Evolutionary conservation across 2,888 invertebrate species (phyloP), one percentile per base, ranked within the genome.

Genomic region (Argyra leucocephala): DNA sequence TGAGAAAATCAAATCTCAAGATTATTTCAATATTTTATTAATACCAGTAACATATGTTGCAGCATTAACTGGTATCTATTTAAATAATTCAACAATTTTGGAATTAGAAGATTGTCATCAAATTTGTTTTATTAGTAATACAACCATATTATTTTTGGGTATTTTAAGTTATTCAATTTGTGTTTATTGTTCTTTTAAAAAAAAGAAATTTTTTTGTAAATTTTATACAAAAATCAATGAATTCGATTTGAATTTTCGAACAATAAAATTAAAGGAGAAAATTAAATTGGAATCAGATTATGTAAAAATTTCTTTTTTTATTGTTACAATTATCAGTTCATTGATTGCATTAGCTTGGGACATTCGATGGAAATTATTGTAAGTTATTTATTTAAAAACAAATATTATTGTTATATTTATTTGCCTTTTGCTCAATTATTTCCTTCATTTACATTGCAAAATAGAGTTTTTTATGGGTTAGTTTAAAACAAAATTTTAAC

Each of bases 51-150:
- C 24, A 26, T 61, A 61, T 61, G 10, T 61, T 26, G 31, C 21
- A 24, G 22, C 61, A 31, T 10, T 61, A 31, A 18, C 21, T 24
- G 31, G n/a, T 4, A 72, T 67, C 22, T 60, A 73, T 5, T 66
- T 69, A 1, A 63, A 69, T 3, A 48, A 60, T 0, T 67, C 68
- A 5, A 72, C 73, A 0, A 48, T 74, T 0, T 63, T 58, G 7
- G 67, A 72, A 21, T 61, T 75, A 64, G 61, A 64, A 3, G 57
- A 57, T 1, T 79, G 78, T 69, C 73, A 73, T 57, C 74, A 73
- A 10, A 75, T 78, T n/a, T 78, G 78, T 60, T 67, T 70, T 7
- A 65, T 78, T 60, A 72, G 73, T 63, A 74, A 72, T 66, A 69
- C 69, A n/a, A 72, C 79, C 0, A 74, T 78, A 22, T 73, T 75